These are phyloP conservation scores for Hydractinia echinata DNA, from an alignment of 30 jellyfish, hydroid and myxozoan genomes.

Conservation along the genomic window DNA sequence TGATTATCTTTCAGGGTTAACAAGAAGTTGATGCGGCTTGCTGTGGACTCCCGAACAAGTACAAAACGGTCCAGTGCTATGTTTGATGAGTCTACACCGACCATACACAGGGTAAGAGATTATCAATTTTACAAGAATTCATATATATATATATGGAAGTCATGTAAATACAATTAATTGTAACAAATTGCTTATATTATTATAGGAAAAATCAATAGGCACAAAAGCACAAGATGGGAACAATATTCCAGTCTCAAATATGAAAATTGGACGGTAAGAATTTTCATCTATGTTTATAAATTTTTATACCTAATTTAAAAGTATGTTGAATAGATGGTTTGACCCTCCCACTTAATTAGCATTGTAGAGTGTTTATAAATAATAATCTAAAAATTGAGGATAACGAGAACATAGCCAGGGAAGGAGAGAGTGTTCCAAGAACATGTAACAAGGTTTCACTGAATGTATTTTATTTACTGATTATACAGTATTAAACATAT, in stretches of 20 bases:
- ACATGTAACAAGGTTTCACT: too few species aligned
- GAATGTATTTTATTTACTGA: too few species aligned
- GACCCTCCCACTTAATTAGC: too few species aligned
- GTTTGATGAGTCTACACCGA: constrained; percentile 63
- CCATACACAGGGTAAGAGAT: constrained; percentile 9
- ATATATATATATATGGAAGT: background rate
- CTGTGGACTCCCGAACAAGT: constrained; percentile 72
- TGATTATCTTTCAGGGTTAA: constrained; percentile 43
- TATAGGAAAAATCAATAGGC: background rate
- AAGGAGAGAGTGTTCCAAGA: too few species aligned
- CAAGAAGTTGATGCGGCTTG: constrained; percentile 77
- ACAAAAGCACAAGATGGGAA: background rate
- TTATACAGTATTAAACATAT: too few species aligned
- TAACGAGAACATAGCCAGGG: too few species aligned
- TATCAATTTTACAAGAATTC: background rate
- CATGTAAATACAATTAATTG: background rate
- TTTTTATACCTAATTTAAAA: too few species aligned
- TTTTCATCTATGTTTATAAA: background rate
- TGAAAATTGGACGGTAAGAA: constrained; percentile 8
- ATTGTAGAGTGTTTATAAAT: too few species aligned
- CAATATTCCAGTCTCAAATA: background rate
- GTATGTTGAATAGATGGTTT: too few species aligned
- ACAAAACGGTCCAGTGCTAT: constrained; percentile 54
- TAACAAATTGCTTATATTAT: background rate
- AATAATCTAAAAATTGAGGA: too few species aligned